A percentile compares a stretch with the other conserved stretches of the same genome.
These are phyloP conservation scores for Alces alces DNA, from an alignment of 2,113 vertebrate genomes.

Conservation along the genomic window DNA sequence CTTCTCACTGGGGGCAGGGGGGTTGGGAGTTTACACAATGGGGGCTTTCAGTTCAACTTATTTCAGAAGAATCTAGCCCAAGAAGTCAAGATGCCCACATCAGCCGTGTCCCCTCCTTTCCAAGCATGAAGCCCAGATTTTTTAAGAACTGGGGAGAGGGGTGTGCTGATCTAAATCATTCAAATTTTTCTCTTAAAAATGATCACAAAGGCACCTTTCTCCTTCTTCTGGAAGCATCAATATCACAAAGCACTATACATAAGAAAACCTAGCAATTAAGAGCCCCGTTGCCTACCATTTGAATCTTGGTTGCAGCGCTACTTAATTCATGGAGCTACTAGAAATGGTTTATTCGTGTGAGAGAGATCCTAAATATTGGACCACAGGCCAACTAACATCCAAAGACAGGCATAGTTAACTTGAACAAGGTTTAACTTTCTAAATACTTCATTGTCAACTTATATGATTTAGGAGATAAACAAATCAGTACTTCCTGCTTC, in stretches of 20 bases:
- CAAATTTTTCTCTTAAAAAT: not conserved
- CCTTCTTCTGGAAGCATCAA: not conserved
- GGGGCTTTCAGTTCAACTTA: slow-evolving; percentile 29
- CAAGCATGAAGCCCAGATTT: not conserved
- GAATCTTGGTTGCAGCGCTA: not conserved
- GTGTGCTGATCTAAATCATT: not conserved
- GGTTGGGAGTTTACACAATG: not conserved
- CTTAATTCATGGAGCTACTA: not conserved
- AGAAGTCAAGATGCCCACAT: not conserved
- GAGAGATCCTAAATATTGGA: not conserved
- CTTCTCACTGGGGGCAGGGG: not conserved
- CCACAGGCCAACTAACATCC: not conserved
- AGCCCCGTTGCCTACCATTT: not conserved
- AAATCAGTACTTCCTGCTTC: not conserved
- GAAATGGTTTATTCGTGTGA: not conserved
- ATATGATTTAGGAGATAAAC: not conserved
- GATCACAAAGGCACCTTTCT: not conserved
- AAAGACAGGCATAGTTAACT: not conserved
- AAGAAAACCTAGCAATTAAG: not conserved
- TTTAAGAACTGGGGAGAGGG: not conserved
- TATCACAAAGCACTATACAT: not conserved
- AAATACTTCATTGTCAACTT: not conserved
- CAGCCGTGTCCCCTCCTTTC: not conserved
- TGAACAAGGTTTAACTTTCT: not conserved
- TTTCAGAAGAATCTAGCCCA: not conserved